These are phyloP conservation scores for Paedocypris micromegethes DNA, from an alignment of 2,797 vertebrate genomes.

Conservation along the genomic window DNA sequence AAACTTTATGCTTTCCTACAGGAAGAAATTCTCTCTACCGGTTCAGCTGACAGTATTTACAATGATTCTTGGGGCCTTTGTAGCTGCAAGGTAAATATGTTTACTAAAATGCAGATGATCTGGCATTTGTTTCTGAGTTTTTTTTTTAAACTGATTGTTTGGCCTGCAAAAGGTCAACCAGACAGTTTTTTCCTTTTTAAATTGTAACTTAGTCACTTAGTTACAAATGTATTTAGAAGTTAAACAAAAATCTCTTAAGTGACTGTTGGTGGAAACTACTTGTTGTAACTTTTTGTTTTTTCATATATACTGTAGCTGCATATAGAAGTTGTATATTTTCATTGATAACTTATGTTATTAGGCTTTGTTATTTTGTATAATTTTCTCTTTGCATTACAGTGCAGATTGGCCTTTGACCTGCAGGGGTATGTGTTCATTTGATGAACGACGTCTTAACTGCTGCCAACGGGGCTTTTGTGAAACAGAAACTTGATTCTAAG, in stretches of 20 bases:
- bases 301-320: too few relatives aligned
- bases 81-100: slow-evolving; percentile 83
- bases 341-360: too few relatives aligned
- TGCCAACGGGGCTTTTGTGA: slow-evolving; percentile 93
- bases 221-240: not conserved
- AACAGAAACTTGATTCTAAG: slow-evolving; percentile 97
- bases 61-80: slow-evolving; percentile 91
- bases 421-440: slow-evolving; percentile 94
- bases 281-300: too few relatives aligned
- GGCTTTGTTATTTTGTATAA: slow-evolving; percentile 1
- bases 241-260: not conserved
- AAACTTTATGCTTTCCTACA: slow-evolving; percentile 47
- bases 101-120: slow-evolving; percentile 44
- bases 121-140: too few relatives aligned
- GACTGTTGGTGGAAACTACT: not conserved
- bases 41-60: slow-evolving; percentile 87
- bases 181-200: not conserved
- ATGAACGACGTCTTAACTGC: slow-evolving; percentile 93
- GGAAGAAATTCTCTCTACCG: slow-evolving; percentile 83
- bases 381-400: slow-evolving; percentile 56
- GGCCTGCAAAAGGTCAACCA: not conserved
- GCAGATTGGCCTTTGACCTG: slow-evolving; percentile 92
- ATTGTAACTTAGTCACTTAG: not conserved
- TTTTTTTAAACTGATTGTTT: not conserved
- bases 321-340: too few relatives aligned